Evolutionary conservation across 2,797 vertebrate genomes (phyloP).

Genomic region (Glossophaga mutica): DNA sequence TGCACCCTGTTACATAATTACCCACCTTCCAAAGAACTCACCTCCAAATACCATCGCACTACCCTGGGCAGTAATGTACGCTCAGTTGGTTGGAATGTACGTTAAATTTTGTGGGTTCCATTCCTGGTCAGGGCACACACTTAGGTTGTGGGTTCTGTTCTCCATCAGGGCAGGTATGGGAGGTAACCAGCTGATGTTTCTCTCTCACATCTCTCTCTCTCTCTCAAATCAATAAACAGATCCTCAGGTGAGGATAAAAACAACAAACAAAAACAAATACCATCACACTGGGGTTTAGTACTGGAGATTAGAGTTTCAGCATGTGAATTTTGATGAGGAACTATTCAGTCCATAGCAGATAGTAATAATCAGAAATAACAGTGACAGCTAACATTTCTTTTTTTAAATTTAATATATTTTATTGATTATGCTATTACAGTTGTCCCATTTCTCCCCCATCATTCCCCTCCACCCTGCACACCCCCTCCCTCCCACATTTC

Average conservation of each 20-base stretch:
- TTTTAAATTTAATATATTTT: too few species aligned
- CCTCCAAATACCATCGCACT: neutral
- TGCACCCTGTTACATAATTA: neutral
- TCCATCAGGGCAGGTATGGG: neutral
- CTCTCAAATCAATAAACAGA: neutral
- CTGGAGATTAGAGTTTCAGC: neutral
- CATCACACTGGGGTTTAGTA: neutral
- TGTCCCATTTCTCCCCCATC: too few species aligned
- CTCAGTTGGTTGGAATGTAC: neutral
- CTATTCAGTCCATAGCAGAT: neutral
- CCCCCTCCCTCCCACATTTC: too few species aligned
- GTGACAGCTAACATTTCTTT: neutral
- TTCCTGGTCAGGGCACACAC: neutral
- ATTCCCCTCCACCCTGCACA: too few species aligned
- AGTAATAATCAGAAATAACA: neutral
- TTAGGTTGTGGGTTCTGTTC: neutral
- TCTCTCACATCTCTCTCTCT: neutral
- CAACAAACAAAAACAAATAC: neutral
- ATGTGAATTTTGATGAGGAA: neutral
- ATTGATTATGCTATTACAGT: too few species aligned
- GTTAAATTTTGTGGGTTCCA: neutral
- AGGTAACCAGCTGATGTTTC: neutral
- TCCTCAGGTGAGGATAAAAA: neutral
- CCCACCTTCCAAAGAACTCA: neutral
- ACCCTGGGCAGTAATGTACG: neutral